phyloP scores from a whole-genome alignment of 1,140 invertebrate species.

The Drosophila elegans region DNA sequence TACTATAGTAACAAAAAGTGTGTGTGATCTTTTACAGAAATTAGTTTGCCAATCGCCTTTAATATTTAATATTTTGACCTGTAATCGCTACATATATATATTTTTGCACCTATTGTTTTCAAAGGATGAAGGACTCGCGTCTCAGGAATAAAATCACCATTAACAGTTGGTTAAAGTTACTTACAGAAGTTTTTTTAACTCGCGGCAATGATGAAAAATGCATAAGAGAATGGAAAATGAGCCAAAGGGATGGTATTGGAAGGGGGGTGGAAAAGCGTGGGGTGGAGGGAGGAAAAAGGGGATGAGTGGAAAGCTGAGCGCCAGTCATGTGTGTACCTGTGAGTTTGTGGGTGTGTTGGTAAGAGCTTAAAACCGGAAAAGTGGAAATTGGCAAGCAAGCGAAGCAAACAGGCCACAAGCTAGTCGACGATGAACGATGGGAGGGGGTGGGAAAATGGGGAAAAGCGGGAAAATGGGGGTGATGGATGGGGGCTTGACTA shows the following conservation, averaged over 20 bases:
- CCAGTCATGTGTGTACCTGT: slow-evolving; percentile 13
- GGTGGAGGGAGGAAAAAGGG: neutral
- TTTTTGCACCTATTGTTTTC: neutral
- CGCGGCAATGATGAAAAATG: slow-evolving; percentile 61
- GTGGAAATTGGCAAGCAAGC: slow-evolving; percentile 77
- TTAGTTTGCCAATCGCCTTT: neutral
- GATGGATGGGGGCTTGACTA: neutral
- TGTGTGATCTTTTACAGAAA: no score
- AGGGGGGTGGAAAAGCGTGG: slow-evolving; percentile 6
- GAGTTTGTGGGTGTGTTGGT: slow-evolving; percentile 26
- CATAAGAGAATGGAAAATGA: slow-evolving; percentile 65
- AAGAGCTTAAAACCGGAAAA: slow-evolving; percentile 78
- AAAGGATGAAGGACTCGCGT: slow-evolving; percentile 10
- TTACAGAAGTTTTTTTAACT: slow-evolving; percentile 48
- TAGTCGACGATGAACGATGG: slow-evolving; percentile 33
- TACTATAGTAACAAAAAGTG: no score
- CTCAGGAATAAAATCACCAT: slow-evolving; percentile 19
- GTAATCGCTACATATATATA: neutral
- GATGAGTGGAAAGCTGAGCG: slow-evolving; percentile 5
- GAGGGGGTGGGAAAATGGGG: neutral
- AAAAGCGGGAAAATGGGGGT: neutral
- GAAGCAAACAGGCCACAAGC: slow-evolving; percentile 63
- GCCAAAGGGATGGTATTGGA: slow-evolving; percentile 12
- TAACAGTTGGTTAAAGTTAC: slow-evolving; percentile 45
- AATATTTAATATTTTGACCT: neutral